Conservation (phyloP, 2,888 invertebrate species). For the Zygothrica quintamaculata region DNA sequence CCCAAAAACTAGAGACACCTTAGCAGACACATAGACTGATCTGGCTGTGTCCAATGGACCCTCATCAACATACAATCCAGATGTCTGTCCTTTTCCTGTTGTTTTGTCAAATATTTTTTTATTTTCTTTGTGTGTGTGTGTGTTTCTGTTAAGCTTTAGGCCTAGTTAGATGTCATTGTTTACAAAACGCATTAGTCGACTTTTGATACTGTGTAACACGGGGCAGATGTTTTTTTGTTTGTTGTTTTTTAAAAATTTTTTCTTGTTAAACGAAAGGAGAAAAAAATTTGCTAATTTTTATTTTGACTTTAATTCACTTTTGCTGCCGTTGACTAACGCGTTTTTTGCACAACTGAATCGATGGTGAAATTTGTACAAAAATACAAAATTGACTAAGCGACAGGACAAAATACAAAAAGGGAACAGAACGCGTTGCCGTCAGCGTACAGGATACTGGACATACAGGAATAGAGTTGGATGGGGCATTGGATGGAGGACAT, state of each 20-base stretch:
- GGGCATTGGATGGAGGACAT: background rate
- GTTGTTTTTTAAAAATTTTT: slow-evolving; percentile 7
- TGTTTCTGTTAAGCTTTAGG: slow-evolving; percentile 50
- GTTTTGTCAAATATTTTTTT: background rate
- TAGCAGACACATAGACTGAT: slow-evolving; percentile 23
- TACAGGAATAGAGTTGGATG: background rate
- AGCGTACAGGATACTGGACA: slow-evolving; percentile 2
- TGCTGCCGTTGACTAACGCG: slow-evolving; percentile 72
- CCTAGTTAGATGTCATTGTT: slow-evolving; percentile 62
- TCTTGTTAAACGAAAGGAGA: background rate
- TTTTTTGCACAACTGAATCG: slow-evolving; percentile 72
- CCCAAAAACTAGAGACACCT: slow-evolving; percentile 15
- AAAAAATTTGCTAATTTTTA: slow-evolving; percentile 32
- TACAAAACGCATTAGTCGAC: slow-evolving; percentile 63
- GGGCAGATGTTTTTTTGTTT: slow-evolving; percentile 2
- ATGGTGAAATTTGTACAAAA: slow-evolving; percentile 55
- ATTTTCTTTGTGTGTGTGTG: slow-evolving; percentile 8
- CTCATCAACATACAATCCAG: slow-evolving; percentile 68
- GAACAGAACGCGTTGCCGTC: slow-evolving; percentile 12
- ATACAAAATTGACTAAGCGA: slow-evolving; percentile 65
- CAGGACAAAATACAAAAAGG: slow-evolving; percentile 9
- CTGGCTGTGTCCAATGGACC: slow-evolving; percentile 49
- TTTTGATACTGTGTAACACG: slow-evolving; percentile 46
- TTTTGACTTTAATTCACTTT: slow-evolving; percentile 24
- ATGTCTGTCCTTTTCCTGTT: slow-evolving; percentile 16